A percentile compares a stretch with the other conserved stretches of the same genome.
These are phyloP conservation scores for Todiramphus chloris DNA, from an alignment of 2,113 vertebrate genomes.

Conservation along the genomic window DNA sequence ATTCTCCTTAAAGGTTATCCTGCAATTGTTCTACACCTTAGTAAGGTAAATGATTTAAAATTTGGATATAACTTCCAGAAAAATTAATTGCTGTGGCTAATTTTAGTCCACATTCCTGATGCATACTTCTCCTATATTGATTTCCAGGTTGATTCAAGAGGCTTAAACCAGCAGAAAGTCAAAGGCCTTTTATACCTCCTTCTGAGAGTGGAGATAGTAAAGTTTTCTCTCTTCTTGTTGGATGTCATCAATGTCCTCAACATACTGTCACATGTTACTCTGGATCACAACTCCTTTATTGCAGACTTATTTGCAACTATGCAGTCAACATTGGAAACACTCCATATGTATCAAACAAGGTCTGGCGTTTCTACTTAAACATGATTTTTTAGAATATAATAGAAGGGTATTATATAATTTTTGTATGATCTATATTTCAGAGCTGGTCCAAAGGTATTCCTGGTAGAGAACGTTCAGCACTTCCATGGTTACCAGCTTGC, in stretches of 20 bases:
- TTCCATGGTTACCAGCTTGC: conserved; percentile 57
- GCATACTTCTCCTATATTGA: neutral
- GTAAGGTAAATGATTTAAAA: conserved; percentile 59
- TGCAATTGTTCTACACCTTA: conserved; percentile 60
- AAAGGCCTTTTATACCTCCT: conserved; percentile 38
- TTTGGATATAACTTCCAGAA: neutral
- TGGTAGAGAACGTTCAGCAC: conserved; percentile 5
- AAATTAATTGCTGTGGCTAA: neutral
- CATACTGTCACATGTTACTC: conserved; percentile 45
- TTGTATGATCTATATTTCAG: neutral
- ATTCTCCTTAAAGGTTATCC: conserved; percentile 66
- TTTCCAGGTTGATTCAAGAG: conserved; percentile 25
- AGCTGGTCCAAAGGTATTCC: conserved; percentile 62
- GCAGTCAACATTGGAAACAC: conserved; percentile 56
- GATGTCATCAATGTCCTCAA: conserved; percentile 63
- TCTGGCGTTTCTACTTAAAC: neutral
- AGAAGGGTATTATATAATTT: neutral
- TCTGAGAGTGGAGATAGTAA: conserved; percentile 50
- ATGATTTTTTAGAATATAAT: neutral
- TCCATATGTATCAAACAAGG: conserved; percentile 65
- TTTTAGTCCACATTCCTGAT: neutral
- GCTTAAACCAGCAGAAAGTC: neutral
- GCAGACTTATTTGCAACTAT: conserved; percentile 58
- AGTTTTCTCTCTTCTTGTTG: conserved; percentile 62
- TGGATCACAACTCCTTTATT: conserved; percentile 53